Base-by-base conservation (phyloP, 1,140 invertebrate genomes). In the Scaptomyza montana region DNA sequence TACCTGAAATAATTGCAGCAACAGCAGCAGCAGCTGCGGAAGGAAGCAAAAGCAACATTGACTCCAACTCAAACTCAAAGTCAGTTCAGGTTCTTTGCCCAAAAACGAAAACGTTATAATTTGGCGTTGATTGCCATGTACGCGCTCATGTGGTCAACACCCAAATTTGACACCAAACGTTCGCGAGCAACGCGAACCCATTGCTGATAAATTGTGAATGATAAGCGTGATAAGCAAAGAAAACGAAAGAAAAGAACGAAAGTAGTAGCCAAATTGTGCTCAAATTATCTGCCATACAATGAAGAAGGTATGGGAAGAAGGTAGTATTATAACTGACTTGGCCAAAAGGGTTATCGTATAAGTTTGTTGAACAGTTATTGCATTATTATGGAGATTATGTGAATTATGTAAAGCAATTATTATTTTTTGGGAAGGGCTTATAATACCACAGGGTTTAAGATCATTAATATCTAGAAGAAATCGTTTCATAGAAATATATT, bases 51-150 rank as follows among this genome's bases (percentile, higher is more conserved):
- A 77, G 80, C 64, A 36, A 60, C 21, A 21, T 41, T 33, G 25
- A 51, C 61, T 16, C 53, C 12, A 12, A n/a, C 13, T 30, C 6
- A 12, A 21, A 9, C 19, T 51, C 30, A 33, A 33, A 33, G 21
- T 25, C 21, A 25, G 21, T 25, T 41, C 28, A 16, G 47, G 10
- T 25, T 25, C 33, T 46, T 71, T 61, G 74, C 67, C 76, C 46
- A 80, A 80, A 76, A 56, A 39, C 3, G 10, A 39, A 39, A 39
- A 12, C 9, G 63, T 77, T 74, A 89, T 89, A 87, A 87, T 87
- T 87, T 87, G 84, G 84, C 84, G 84, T 87, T 89, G 79, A 87
- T 87, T 87, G 54, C 73, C 84, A 87, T 89, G 84, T 87, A 87
- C 84, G 80, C 84, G 82, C 54, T 70, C 76, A 78, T 87, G 75